Base-by-base conservation (phyloP, 2,888 invertebrate species). In the Fissipunctia ypsillon region DNA sequence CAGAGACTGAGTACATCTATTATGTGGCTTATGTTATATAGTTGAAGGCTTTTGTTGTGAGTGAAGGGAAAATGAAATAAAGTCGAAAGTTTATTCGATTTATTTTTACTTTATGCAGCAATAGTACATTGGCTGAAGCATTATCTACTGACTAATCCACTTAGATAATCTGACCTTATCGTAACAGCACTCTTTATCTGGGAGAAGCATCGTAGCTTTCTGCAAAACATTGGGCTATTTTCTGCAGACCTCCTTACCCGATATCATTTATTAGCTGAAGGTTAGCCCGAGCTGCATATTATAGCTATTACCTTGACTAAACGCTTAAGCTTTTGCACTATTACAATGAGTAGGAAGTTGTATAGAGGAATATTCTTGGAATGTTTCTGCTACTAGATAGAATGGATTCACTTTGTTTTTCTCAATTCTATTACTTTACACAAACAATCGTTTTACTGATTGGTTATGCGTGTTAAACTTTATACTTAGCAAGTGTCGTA, bases 391-490 rank as follows among this genome's bases (percentile, higher is more conserved):
- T 54, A 28, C 9, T 22, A 7, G 25, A 25, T 7, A 16, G 7
- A 70, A 57, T 69, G 48, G 45, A 57, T 48, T 31, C 12, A 69
- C 59, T 35, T 1, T 1, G 0, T 28, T 65, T 50, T 63, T 41
- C 25, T 54, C 31, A 4, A 52, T 35, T 57, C 38, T 16, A 61
- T 52, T 38, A 35, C 12, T 50, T 54, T 19, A 7, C 10, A 69
- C 41, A 38, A 19, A 66, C 16, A 50, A 80, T 38, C 45, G 14
- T 65, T 61, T 64, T 9, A 48, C 50, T 54, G 52, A 68, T 67
- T 78, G 41, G 68, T 59, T 60, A 73, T 59, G 59, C 67, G 19
- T 70, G 65, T 69, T 50, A 83, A 70, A 74, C 48, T 66, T 69
- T 31, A 67, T 41, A n/a, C n/a, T n/a, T n/a, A 56, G 50, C 19